A percentile compares a stretch with the other conserved stretches of the same genome.
Evolutionary conservation across 1,140 invertebrate genomes (phyloP).

Genomic region (Drosophila santomea): DNA sequence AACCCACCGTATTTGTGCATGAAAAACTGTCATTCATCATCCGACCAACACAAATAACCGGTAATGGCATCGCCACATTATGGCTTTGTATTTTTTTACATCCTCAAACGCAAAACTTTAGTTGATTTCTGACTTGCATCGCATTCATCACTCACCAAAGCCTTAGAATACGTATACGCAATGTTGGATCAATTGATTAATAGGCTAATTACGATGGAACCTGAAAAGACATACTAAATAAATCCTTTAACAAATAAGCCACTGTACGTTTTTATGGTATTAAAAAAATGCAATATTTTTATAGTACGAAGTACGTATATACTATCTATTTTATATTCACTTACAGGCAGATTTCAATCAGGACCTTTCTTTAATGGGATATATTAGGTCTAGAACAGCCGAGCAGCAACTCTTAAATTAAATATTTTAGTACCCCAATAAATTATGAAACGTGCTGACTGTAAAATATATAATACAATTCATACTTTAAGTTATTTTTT

Average conservation of each 20-base stretch:
- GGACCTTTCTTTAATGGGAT: neutral
- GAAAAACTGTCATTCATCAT: constrained; percentile 9
- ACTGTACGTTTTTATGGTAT: too few species aligned
- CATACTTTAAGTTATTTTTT: constrained; percentile 17
- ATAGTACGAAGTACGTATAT: neutral
- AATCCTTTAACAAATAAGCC: neutral
- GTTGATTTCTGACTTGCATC: constrained; percentile 1
- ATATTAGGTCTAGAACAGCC: neutral
- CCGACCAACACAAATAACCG: neutral
- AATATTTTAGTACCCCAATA: neutral
- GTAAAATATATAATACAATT: constrained; percentile 8
- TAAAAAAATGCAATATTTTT: too few species aligned
- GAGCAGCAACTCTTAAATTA: too few species aligned
- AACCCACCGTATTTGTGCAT: neutral
- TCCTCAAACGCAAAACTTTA: constrained; percentile 1
- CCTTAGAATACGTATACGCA: neutral
- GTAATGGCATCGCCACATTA: neutral
- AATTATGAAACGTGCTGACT: constrained; percentile 12
- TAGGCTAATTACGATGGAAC: neutral
- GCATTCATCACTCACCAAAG: neutral
- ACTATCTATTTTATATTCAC: neutral
- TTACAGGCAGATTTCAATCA: constrained; percentile 4
- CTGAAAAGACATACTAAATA: neutral
- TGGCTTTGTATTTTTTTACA: neutral
- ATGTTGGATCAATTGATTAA: neutral